Evolutionary conservation across 2,888 invertebrate genomes (phyloP), one percentile per base, ranked within the genome.

Genomic region (Pseudanteris insignis): DNA sequence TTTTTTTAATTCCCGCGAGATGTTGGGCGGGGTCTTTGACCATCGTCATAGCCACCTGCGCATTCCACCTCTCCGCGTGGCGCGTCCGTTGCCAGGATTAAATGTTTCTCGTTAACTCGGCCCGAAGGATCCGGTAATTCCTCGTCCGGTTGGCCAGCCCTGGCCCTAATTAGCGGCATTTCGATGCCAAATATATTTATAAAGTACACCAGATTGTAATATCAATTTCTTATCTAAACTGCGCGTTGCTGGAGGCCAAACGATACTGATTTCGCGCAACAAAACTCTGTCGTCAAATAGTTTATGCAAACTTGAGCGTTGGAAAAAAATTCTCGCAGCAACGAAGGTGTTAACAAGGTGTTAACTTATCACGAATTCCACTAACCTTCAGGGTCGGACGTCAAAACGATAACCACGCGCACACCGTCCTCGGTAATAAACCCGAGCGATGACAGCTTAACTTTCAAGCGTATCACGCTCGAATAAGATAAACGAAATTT

Each of bases 21-120:
- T 65, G 32, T 62, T 65, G 53, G 59, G 61, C 62, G 59, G 62
- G 64, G 64, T 60, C 64, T 57, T 64, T 64, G 64, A 65, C 65
- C 65, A 62, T 62, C 62, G 37, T 62, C 40, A 43, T 55, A 63
- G 53, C 65, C 65, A 65, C 65, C 65, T 65, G 65, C 65, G 54
- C 63, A 64, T 64, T 55, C 60, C 60, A 64, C 60, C 63, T 53
- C 60, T 53, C 38, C 54, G 47, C 11, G 9, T 34, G 33, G 41
- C 11, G 41, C 57, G 57, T 50, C 34, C 65, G 54, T 51, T 60
- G 60, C 60, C 63, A 61, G 63, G 65, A 65, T 63, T 65, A 61
- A 65, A 63, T 53, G 59, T 58, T 65, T 63, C 60, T 62, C 44
- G 65, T 65, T 65, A 63, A 63, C 58, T 43, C 30, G 43, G 57